phyloP scores from a whole-genome alignment of 2,113 vertebrate species.

The Lasiurus cinereus region DNA sequence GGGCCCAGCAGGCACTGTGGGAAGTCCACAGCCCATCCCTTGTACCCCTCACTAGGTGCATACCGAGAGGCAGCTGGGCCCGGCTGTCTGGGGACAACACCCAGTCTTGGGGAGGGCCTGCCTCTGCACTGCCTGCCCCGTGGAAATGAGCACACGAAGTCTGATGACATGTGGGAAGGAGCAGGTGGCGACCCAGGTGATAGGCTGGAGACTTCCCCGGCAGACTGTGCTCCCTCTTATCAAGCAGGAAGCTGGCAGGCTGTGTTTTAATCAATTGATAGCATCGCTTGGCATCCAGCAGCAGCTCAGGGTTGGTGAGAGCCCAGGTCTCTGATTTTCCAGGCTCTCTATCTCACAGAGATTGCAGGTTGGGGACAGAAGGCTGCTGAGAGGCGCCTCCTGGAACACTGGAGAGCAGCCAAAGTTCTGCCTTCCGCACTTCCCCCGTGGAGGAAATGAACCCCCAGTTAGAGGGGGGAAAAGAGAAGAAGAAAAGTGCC shows the following conservation, averaged over 20 bases:
- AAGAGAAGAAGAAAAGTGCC: slow-evolving; percentile 71
- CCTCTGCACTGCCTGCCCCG: not conserved
- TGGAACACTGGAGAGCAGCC: slow-evolving; percentile 26
- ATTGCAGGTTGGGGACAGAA: slow-evolving; percentile 46
- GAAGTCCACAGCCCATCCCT: not conserved
- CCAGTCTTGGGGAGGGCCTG: not conserved
- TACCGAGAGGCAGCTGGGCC: not conserved
- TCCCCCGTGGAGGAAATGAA: slow-evolving; percentile 63
- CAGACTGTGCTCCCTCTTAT: slow-evolving; percentile 82
- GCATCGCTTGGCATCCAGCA: slow-evolving; percentile 84
- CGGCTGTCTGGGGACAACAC: not conserved
- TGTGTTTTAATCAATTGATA: slow-evolving; percentile 91
- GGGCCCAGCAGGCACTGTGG: not conserved
- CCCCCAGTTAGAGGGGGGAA: not conserved
- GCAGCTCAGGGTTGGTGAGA: slow-evolving; percentile 75
- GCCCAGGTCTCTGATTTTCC: slow-evolving; percentile 54
- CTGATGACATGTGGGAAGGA: slow-evolving; percentile 61
- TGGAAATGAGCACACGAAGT: slow-evolving; percentile 62
- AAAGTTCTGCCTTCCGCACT: not conserved
- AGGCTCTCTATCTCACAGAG: slow-evolving; percentile 60
- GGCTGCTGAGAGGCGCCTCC: not conserved
- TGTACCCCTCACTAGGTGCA: not conserved
- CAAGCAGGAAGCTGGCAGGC: slow-evolving; percentile 86
- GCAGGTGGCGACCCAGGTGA: slow-evolving; percentile 68
- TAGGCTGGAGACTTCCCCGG: slow-evolving; percentile 78